phyloP scores from a whole-genome alignment of 2,888 invertebrate genomes.

The Melitaea athalia region DNA sequence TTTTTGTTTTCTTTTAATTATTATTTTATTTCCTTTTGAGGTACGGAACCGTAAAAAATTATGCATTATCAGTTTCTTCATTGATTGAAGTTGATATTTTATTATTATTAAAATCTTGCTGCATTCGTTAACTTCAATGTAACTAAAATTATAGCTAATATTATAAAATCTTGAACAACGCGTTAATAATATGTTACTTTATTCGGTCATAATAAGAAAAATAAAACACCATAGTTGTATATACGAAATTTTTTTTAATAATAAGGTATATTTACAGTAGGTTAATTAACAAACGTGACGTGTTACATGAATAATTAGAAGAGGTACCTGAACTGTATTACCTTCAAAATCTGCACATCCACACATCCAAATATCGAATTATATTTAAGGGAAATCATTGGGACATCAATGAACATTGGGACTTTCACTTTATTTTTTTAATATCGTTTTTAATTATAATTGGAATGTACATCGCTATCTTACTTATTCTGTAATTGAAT shows the following conservation, averaged over 20 bases:
- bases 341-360: slow-evolving; percentile 57
- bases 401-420: slow-evolving; percentile 28
- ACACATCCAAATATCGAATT: slow-evolving; percentile 62
- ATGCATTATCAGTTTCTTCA: too few relatives aligned
- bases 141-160: too few relatives aligned
- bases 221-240: slow-evolving; percentile 57
- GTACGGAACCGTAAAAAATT: too few relatives aligned
- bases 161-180: too few relatives aligned
- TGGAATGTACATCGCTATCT: slow-evolving; percentile 57
- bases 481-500: slow-evolving; percentile 35
- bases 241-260: slow-evolving; percentile 80
- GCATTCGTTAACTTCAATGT: too few relatives aligned
- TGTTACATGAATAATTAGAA: slow-evolving; percentile 74
- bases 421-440: slow-evolving; percentile 37
- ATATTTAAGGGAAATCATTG: slow-evolving; percentile 32
- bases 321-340: slow-evolving; percentile 56
- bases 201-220: not conserved
- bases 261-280: slow-evolving; percentile 81
- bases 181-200: too few relatives aligned
- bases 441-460: slow-evolving; percentile 48
- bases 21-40: too few relatives aligned
- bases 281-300: slow-evolving; percentile 79
- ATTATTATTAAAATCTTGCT: too few relatives aligned
- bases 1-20: too few relatives aligned
- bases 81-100: too few relatives aligned